Evolutionary conservation across 2,888 invertebrate species (phyloP), one percentile per base, ranked within the genome.

Genomic region (Megamerina dolium): DNA sequence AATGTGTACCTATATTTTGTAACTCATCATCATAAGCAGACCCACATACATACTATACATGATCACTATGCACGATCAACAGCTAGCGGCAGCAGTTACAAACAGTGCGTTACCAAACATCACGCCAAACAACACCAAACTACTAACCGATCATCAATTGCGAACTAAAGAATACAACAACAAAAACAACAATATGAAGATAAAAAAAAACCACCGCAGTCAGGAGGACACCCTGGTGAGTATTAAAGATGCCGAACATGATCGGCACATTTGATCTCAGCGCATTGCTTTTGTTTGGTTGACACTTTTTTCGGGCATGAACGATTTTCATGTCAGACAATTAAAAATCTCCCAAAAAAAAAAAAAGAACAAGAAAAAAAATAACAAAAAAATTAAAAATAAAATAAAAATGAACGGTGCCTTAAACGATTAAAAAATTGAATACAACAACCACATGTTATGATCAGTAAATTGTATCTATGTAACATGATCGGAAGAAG

Each of bases 261-360:
- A 52, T 58, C 69, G 67, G 68, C 52, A 50, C 56, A 59, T 68
- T 70, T 70, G 68, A 69, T 59, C 60, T 58, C 53, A 51, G 48
- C 52, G 60, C 66, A 63, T 59, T 64, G 63, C 64, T 66, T 68
- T 70, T 70, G 70, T 68, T 67, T 59, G 62, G 70, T 68, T 70
- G 70, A 70, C 70, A 70, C 65, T 67, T 68, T 66, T 62, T 64
- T 65, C 61, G 69, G 68, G 65, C 66, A 62, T 65, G 64, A 64
- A 64, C 63, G 63, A 61, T 56, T 62, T 62, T 64, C 57, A 60
- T 62, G 64, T 63, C 60, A 51, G 50, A 10, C 8, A 6, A 23
- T n/a, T n/a, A n/a, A n/a, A n/a, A n/a, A n/a, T n/a, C n/a, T n/a
- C n/a, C n/a, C n/a, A n/a, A n/a, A n/a, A n/a, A n/a, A n/a, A n/a